Evolutionary conservation across 2,113 vertebrate genomes (phyloP).

Genomic region (Steatornis caripensis): DNA sequence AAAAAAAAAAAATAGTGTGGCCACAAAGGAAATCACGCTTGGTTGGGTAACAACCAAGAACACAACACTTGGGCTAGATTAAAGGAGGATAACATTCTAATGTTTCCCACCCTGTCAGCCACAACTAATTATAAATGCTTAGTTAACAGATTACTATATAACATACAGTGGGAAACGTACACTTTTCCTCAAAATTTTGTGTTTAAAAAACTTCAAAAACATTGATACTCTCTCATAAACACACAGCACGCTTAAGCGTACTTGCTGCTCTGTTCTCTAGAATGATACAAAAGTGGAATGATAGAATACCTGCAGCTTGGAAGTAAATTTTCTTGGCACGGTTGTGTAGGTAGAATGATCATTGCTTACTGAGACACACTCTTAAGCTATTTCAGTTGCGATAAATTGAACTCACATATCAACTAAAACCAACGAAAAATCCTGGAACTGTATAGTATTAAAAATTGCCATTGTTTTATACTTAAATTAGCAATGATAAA

Average conservation of each 20-base stretch:
- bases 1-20: not conserved
- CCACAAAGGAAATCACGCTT: not conserved
- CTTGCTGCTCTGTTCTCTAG: not conserved
- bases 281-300: not conserved
- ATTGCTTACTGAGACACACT: not conserved
- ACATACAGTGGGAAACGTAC: not conserved
- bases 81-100: not conserved
- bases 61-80: not conserved
- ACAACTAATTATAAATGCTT: not conserved
- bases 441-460: not conserved
- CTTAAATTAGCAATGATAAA: not conserved
- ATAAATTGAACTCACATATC: not conserved
- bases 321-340: not conserved
- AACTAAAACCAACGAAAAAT: not conserved
- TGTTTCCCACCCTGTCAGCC: not conserved
- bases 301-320: not conserved
- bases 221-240: not conserved
- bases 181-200: not conserved
- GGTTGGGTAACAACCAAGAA: not conserved
- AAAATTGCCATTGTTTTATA: not conserved
- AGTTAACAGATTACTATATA: not conserved
- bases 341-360: not conserved
- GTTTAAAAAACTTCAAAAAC: not conserved
- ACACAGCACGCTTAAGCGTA: rapidly evolving
- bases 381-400: not conserved